These are phyloP conservation scores for Oplegnathus fasciatus DNA, from an alignment of 2,113 vertebrate genomes.

Conservation along the genomic window DNA sequence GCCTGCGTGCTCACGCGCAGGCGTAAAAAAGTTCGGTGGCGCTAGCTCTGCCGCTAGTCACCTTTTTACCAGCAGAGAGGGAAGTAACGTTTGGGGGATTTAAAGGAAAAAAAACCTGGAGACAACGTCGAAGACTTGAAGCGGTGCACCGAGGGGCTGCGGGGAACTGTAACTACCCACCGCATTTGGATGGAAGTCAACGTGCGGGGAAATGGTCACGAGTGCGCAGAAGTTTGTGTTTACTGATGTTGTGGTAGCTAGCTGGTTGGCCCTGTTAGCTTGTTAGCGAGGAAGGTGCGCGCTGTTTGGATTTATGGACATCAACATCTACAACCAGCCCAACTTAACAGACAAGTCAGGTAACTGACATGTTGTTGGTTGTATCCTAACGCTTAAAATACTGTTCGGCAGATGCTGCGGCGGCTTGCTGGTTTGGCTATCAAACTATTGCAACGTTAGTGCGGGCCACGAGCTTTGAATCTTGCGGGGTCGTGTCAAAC, in stretches of 20 bases:
- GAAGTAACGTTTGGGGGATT: slow-evolving; percentile 45
- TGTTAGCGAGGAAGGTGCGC: slow-evolving; percentile 64
- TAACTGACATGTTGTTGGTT: not conserved
- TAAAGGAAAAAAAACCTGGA: slow-evolving; percentile 21
- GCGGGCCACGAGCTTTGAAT: slow-evolving; percentile 45
- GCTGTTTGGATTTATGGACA: slow-evolving; percentile 2
- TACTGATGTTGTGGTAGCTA: slow-evolving; percentile 64
- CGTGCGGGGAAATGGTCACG: slow-evolving; percentile 4
- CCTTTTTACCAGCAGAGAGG: slow-evolving; percentile 57
- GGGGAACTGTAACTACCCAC: not conserved
- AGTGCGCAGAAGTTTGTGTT: slow-evolving; percentile 70
- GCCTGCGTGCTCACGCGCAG: slow-evolving; percentile 55
- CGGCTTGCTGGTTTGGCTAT: not conserved
- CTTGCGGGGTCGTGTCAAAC: slow-evolving; percentile 16
- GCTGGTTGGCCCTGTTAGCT: slow-evolving; percentile 75
- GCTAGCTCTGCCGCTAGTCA: slow-evolving; percentile 67
- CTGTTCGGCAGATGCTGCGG: not conserved
- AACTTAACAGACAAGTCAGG: slow-evolving; percentile 5
- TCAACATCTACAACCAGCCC: not conserved
- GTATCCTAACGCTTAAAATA: not conserved
- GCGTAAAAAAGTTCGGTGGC: slow-evolving; percentile 70
- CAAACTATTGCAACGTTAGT: slow-evolving; percentile 38
- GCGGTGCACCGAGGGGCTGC: not conserved
- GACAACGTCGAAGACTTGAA: not conserved
- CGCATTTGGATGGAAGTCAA: not conserved